These are phyloP conservation scores for Metridium senile DNA, from an alignment of 92 coral and sea anemone species.

Conservation along the genomic window DNA sequence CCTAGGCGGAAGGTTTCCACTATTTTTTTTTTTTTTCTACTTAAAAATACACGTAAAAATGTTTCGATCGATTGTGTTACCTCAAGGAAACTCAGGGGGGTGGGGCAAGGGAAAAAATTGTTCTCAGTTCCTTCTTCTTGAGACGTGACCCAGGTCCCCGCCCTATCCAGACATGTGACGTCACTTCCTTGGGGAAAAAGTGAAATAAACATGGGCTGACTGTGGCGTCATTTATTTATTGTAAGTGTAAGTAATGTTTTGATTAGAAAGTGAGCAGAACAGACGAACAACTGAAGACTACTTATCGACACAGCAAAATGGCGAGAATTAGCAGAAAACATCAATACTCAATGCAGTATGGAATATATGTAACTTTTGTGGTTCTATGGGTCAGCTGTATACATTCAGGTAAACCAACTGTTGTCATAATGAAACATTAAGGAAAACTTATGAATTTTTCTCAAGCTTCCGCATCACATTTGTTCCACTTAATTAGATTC, in stretches of 20 bases:
- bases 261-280: neutral
- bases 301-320: neutral
- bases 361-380: neutral
- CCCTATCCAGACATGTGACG: constrained; percentile 15
- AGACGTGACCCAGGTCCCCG: neutral
- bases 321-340: neutral
- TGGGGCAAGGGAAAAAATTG: neutral
- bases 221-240: constrained; percentile 4
- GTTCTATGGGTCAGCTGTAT: neutral
- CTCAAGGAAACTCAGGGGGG: neutral
- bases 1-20: too few species aligned
- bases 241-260: neutral
- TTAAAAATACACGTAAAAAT: too few species aligned
- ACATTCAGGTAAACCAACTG: neutral
- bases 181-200: constrained; percentile 24
- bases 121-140: neutral
- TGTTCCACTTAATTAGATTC: too few species aligned
- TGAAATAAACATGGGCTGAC: constrained; percentile 10
- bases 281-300: neutral
- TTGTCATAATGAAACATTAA: neutral
- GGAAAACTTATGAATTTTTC: too few species aligned
- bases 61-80: too few species aligned
- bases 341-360: neutral
- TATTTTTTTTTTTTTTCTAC: too few species aligned
- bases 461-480: too few species aligned